Conservation (phyloP, 2,797 vertebrate species). For the Tenualosa ilisha region DNA sequence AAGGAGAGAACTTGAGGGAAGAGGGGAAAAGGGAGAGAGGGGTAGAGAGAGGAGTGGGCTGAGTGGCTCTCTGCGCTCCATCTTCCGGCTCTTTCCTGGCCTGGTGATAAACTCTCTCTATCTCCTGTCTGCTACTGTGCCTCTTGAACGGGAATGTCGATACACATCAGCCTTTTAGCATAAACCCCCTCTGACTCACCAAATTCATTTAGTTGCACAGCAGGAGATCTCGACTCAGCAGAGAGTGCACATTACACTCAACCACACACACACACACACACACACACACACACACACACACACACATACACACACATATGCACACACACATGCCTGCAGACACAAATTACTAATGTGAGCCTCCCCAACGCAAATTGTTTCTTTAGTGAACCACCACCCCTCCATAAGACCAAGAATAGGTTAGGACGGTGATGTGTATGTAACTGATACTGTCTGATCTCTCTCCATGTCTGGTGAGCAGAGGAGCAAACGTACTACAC, state of each 20-base stretch:
- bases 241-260: neutral
- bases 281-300: neutral
- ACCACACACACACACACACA: neutral
- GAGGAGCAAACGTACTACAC: too few relatives aligned
- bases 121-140: neutral
- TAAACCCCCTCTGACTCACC: neutral
- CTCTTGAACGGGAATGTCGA: neutral
- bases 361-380: neutral
- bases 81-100: neutral
- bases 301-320: too few relatives aligned
- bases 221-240: neutral
- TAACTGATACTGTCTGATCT: neutral
- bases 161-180: neutral
- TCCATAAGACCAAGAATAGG: neutral
- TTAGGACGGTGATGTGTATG: neutral
- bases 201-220: constrained; percentile 19
- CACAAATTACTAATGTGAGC: neutral
- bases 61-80: neutral
- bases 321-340: neutral
- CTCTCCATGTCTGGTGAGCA: too few relatives aligned
- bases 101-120: neutral
- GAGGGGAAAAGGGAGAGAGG: too few relatives aligned
- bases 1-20: neutral
- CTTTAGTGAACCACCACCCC: too few relatives aligned
- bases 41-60: neutral